phyloP scores from a whole-genome alignment of 2,113 vertebrate species.

The Apteryx owenii region DNA sequence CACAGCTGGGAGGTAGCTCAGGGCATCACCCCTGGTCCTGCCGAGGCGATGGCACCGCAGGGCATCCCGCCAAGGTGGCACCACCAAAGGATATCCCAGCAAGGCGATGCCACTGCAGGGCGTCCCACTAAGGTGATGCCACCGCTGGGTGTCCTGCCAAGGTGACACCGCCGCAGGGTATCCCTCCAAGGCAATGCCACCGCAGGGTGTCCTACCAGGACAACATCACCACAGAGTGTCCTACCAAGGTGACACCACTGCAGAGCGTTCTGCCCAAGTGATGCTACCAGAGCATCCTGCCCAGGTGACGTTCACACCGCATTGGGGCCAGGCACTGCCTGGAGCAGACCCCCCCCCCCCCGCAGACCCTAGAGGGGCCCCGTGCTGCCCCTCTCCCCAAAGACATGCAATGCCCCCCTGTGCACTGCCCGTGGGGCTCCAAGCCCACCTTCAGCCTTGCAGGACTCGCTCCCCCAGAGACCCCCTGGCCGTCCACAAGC shows the following conservation, averaged over 20 bases:
- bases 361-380: not conserved
- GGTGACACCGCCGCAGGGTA: not conserved
- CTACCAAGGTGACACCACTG: not conserved
- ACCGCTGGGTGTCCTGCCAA: not conserved
- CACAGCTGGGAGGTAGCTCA: not conserved
- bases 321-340: not conserved
- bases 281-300: too few relatives aligned
- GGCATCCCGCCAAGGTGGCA: not conserved
- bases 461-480: not conserved
- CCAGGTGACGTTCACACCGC: not conserved
- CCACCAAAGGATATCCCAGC: not conserved
- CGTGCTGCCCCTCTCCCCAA: not conserved
- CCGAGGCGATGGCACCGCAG: not conserved
- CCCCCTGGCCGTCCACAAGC: not conserved
- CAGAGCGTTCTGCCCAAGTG: not conserved
- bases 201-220: not conserved
- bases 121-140: not conserved
- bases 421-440: not conserved
- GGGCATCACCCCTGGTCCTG: not conserved
- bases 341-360: fast-evolving
- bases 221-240: not conserved
- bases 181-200: too few relatives aligned
- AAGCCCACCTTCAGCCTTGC: not conserved
- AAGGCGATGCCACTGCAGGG: not conserved
- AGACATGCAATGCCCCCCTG: fast-evolving